phyloP scores from a whole-genome alignment of 2,113 vertebrate genomes.

The Neoarius graeffei region DNA sequence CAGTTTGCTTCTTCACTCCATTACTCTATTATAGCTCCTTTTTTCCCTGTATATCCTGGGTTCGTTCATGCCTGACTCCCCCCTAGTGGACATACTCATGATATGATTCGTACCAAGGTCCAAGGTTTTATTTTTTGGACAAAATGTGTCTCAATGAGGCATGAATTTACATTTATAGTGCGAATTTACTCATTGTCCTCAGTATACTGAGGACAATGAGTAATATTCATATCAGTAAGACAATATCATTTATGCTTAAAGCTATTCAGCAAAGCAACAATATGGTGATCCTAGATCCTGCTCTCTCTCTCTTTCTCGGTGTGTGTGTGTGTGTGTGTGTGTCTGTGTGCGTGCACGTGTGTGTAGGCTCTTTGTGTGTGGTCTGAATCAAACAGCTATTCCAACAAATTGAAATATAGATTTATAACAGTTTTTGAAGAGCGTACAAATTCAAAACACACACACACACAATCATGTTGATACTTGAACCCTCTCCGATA shows the following conservation, averaged over 20 bases:
- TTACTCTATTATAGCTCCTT: background rate
- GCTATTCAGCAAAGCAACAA: background rate
- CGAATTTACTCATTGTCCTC: too few relatives aligned
- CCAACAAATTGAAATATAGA: background rate
- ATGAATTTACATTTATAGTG: too few relatives aligned
- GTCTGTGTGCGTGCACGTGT: background rate
- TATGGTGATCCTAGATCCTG: background rate
- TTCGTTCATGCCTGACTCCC: background rate
- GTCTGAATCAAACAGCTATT: background rate
- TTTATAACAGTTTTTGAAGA: slow-evolving; percentile 47
- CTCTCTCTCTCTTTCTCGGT: background rate
- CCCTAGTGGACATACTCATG: background rate
- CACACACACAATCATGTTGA: slow-evolving; percentile 26
- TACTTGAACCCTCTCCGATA: slow-evolving; percentile 17
- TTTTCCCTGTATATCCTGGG: background rate
- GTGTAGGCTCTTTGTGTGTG: background rate
- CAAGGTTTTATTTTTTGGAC: background rate
- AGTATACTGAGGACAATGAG: too few relatives aligned
- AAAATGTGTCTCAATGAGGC: background rate
- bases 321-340: slow-evolving; percentile 13
- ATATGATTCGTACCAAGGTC: background rate
- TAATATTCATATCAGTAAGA: too few relatives aligned
- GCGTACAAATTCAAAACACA: background rate
- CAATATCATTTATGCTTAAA: background rate
- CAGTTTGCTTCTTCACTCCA: background rate